These are phyloP conservation scores for Bradypodion ventrale DNA, from an alignment of 2,797 vertebrate genomes.

Conservation along the genomic window DNA sequence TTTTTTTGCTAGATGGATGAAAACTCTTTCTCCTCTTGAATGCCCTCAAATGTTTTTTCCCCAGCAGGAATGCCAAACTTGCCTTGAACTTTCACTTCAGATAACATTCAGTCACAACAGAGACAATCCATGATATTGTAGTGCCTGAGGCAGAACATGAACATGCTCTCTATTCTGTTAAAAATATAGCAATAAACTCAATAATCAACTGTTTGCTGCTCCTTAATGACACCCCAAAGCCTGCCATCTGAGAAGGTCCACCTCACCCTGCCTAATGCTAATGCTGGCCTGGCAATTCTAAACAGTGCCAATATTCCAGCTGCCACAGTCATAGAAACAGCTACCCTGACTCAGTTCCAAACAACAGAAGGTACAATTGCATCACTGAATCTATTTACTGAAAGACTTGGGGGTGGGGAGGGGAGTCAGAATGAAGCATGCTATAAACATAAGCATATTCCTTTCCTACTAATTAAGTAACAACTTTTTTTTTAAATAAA, in stretches of 20 bases:
- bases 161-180: neutral
- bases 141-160: neutral
- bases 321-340: constrained; percentile 31
- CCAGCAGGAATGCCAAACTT: neutral
- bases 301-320: constrained; percentile 40
- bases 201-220: neutral
- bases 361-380: constrained; percentile 58
- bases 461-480: constrained; percentile 70
- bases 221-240: neutral
- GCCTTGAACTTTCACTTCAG: neutral
- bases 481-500: constrained; percentile 62
- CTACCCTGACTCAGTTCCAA: constrained; percentile 45
- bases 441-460: constrained; percentile 59
- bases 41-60: no score
- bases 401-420: constrained; percentile 40
- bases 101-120: neutral
- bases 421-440: constrained; percentile 53
- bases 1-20: neutral
- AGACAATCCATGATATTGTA: neutral
- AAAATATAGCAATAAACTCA: neutral
- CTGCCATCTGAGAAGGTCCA: neutral
- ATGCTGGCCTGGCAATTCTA: neutral
- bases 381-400: constrained; percentile 50
- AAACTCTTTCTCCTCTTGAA: neutral
- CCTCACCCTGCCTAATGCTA: neutral